These are phyloP conservation scores for Tenthredo scrophulariae DNA, from an alignment of 2,888 invertebrate species.

Conservation along the genomic window DNA sequence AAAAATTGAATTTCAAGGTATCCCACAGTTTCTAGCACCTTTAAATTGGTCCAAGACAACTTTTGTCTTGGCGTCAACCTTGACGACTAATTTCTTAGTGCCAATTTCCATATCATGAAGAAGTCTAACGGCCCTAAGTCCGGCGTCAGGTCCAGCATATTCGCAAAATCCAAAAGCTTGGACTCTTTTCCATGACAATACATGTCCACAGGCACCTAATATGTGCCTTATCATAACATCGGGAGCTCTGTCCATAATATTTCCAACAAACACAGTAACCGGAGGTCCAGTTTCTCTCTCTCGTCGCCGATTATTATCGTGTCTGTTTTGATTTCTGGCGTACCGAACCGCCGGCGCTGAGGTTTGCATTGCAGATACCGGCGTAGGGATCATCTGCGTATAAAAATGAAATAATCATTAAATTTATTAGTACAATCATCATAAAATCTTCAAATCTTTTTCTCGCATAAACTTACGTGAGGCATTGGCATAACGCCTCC, in stretches of 20 bases:
- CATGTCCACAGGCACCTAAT: constrained; percentile 95
- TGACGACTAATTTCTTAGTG: constrained; percentile 95
- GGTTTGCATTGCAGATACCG: constrained; percentile 78
- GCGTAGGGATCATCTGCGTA: constrained; percentile 78
- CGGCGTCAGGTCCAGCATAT: constrained; percentile 96
- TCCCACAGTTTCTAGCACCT: constrained; percentile 79
- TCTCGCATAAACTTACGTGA: constrained; percentile 82
- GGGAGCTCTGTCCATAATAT: constrained; percentile 96
- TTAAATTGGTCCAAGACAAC: constrained; percentile 96
- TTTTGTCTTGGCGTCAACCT: constrained; percentile 98
- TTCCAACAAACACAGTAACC: constrained; percentile 98
- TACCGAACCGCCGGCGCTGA: constrained; percentile 76
- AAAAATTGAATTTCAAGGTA: too few species aligned
- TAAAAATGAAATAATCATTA: background rate
- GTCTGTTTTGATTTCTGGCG: constrained; percentile 72
- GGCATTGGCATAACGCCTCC: constrained; percentile 86
- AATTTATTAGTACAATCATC: constrained; percentile 47
- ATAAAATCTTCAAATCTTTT: background rate
- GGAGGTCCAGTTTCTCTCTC: constrained; percentile 85
- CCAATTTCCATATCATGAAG: constrained; percentile 96
- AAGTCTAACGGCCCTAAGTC: constrained; percentile 94
- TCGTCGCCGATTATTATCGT: constrained; percentile 73
- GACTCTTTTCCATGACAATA: constrained; percentile 98
- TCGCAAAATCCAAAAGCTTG: constrained; percentile 99
- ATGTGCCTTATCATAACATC: constrained; percentile 97